These are phyloP conservation scores for Momotus momota DNA, from an alignment of 2,797 vertebrate species.

Conservation along the genomic window DNA sequence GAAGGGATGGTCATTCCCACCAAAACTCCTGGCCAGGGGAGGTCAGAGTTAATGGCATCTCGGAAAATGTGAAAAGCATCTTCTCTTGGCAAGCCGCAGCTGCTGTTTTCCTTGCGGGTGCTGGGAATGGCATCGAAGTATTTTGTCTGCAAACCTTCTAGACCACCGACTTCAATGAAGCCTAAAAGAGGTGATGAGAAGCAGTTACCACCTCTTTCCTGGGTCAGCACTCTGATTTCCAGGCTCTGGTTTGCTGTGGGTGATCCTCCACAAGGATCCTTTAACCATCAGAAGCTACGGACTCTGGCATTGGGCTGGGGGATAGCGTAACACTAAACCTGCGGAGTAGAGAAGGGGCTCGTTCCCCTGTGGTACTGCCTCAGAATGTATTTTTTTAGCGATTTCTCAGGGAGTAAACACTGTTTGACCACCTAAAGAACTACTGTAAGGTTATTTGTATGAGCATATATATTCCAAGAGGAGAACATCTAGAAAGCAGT, in stretches of 20 bases:
- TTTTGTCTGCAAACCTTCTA: slow-evolving; percentile 84
- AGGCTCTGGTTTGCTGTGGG: not conserved
- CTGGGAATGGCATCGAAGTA: slow-evolving; percentile 88
- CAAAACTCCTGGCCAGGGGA: slow-evolving; percentile 94
- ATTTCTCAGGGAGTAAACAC: not conserved
- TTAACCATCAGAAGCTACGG: not conserved
- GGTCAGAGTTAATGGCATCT: slow-evolving; percentile 90
- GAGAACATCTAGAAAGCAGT: not conserved
- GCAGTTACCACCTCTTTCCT: not conserved
- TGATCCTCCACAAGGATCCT: not conserved
- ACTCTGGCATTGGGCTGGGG: not conserved
- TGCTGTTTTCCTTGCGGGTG: slow-evolving; percentile 85
- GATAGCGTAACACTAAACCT: not conserved
- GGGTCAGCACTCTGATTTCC: not conserved
- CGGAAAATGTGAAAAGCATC: slow-evolving; percentile 95
- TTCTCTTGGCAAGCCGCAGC: slow-evolving; percentile 89
- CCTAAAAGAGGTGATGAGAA: slow-evolving; percentile 76
- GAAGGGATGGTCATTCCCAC: slow-evolving; percentile 94
- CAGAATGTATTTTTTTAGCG: not conserved
- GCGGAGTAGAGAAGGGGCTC: not conserved
- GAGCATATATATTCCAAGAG: not conserved
- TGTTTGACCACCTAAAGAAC: not conserved
- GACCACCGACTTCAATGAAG: slow-evolving; percentile 89
- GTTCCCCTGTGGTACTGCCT: not conserved
- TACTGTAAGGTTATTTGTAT: not conserved